These are phyloP conservation scores for Tromatobia lineatoria DNA, from an alignment of 2,888 invertebrate genomes.

Conservation along the genomic window DNA sequence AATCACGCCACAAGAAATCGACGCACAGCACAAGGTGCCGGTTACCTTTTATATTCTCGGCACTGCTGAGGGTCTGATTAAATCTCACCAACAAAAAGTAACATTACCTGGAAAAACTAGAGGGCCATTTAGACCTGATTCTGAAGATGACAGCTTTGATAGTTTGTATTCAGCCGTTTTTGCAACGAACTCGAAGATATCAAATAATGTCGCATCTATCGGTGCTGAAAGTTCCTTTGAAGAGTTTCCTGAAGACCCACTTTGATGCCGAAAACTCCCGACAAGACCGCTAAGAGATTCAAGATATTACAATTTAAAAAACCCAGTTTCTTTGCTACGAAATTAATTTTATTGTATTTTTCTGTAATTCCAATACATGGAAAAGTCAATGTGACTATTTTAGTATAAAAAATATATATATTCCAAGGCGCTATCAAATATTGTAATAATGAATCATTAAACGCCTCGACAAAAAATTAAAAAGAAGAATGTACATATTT, in stretches of 20 bases:
- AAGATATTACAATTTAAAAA: slow-evolving; percentile 4
- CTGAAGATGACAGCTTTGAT: slow-evolving; percentile 58
- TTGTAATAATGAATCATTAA: slow-evolving; percentile 7
- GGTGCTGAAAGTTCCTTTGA: slow-evolving; percentile 67
- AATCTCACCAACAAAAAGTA: background rate
- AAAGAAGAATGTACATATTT: slow-evolving; percentile 34
- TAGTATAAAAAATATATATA: slow-evolving; percentile 31
- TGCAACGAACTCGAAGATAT: slow-evolving; percentile 30
- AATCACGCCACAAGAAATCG: slow-evolving; percentile 6
- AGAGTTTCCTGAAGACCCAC: slow-evolving; percentile 66
- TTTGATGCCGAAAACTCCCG: no score
- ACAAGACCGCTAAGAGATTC: slow-evolving; percentile 1
- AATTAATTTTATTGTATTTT: slow-evolving; percentile 47
- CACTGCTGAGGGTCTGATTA: background rate
- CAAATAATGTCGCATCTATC: slow-evolving; percentile 52
- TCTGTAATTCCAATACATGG: slow-evolving; percentile 13
- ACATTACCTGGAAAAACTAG: background rate
- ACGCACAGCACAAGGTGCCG: background rate
- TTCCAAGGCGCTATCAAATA: slow-evolving; percentile 1
- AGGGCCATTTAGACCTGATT: slow-evolving; percentile 7
- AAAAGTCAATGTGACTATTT: slow-evolving; percentile 23
- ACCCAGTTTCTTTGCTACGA: slow-evolving; percentile 6
- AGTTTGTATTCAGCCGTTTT: slow-evolving; percentile 49
- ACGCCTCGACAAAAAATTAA: slow-evolving; percentile 1
- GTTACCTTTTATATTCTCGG: background rate